Base-by-base conservation (phyloP, 2,797 vertebrate species). In the Alauda arvensis region DNA sequence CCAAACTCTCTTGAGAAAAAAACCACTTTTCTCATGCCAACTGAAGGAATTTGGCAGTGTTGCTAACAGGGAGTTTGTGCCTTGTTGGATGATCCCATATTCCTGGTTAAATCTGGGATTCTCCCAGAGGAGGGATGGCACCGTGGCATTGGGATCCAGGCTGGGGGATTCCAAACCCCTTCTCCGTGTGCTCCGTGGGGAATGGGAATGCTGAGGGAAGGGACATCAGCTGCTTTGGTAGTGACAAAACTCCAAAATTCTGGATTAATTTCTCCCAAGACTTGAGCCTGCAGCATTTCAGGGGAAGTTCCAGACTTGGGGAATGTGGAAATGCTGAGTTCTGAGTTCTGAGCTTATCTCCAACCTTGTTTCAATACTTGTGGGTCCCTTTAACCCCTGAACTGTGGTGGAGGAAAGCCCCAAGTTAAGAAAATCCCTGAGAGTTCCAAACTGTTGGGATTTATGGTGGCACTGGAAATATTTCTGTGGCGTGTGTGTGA, bases 381-480 rank as follows among this genome's bases (percentile, higher is more conserved):
- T 48, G 51, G 75, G 45, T 93, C 95, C 87, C 70, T 93, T 92
- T 95, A 94, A 94, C 94, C 93, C 90, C 93, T 79, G 84, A 93
- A 91, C 86, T 86, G n/a, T 78, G 66, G 75, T 63, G 29, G 90
- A 78, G 60, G 42, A 72, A 63, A 77, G 82, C 91, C 70, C 39
- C 20, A 49, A 95, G 93, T 92, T 60, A 77, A 85, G 59, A 42
- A 83, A 86, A 86, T 8, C 42, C 31, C 42, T n/a, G 66, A 4
- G 25, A 51, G 43, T 25, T 87, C 68, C 70, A 26, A 68, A 33
- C 14, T 3, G 60, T 7, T 84, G 5, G 4, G 57, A 16, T 68
- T 80, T 68, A 13, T 14, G 52, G 34, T 24, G 28, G 57, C 49
- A 6, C 69, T 53, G 71, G 69, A 55, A 77, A 14, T 43, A 7